Conservation (phyloP, 1,140 invertebrate genomes). For the Stenopsyche tienmushanensis region DNA sequence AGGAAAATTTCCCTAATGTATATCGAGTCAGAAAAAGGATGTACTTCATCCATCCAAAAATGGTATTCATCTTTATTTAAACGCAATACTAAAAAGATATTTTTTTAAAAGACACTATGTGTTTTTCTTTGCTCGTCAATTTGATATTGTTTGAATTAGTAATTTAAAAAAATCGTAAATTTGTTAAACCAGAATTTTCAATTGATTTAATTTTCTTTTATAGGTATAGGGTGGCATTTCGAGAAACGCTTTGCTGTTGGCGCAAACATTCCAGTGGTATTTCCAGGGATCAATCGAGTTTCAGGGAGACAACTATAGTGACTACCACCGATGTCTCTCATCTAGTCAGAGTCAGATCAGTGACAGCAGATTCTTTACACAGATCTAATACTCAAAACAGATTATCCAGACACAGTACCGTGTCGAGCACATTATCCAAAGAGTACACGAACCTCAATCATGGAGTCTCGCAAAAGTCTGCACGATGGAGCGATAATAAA, state of each 20-base stretch:
- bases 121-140: too few species aligned
- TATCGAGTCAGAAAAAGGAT: too few species aligned
- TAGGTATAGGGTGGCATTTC: slow-evolving; percentile 80
- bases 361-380: slow-evolving; percentile 45
- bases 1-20: too few species aligned
- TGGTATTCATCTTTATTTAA: too few species aligned
- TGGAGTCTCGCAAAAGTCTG: slow-evolving; percentile 18
- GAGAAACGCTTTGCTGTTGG: slow-evolving; percentile 64
- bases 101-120: too few species aligned
- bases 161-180: too few species aligned
- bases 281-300: slow-evolving; percentile 57
- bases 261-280: slow-evolving; percentile 48
- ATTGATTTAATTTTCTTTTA: slow-evolving; percentile 21
- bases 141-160: too few species aligned
- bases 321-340: slow-evolving; percentile 49
- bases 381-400: slow-evolving; percentile 41
- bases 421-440: slow-evolving; percentile 21
- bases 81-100: too few species aligned
- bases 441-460: slow-evolving; percentile 42
- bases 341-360: slow-evolving; percentile 49
- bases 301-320: slow-evolving; percentile 56
- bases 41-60: too few species aligned
- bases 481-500: slow-evolving; percentile 24
- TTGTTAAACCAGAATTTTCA: too few species aligned
- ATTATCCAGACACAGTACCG: slow-evolving; percentile 14